phyloP scores from a whole-genome alignment of 2,113 vertebrate genomes.

The Maccullochella peelii region DNA sequence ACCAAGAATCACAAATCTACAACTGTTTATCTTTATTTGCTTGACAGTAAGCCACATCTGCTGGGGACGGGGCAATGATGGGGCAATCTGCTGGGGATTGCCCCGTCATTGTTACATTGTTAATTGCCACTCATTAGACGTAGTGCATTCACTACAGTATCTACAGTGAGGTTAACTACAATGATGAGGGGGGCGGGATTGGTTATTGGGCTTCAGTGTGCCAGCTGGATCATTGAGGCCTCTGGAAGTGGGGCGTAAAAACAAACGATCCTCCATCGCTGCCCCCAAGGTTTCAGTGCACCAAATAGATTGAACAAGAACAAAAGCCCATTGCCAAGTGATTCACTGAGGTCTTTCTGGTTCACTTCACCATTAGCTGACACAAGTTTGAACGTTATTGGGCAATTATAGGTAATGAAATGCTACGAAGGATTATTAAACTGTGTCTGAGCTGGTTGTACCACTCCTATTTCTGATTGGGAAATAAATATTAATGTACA shows the following conservation, averaged over 20 bases:
- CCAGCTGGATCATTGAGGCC: constrained; percentile 67
- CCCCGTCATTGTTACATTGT: constrained; percentile 4
- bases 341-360: constrained; percentile 74
- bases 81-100: no score
- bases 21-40: constrained; percentile 59
- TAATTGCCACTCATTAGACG: constrained; percentile 42
- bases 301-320: constrained; percentile 67
- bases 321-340: constrained; percentile 73
- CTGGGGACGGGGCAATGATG: no score
- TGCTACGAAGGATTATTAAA: constrained; percentile 64
- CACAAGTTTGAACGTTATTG: constrained; percentile 76
- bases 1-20: constrained; percentile 36
- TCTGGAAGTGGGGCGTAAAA: constrained; percentile 77
- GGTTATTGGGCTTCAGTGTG: constrained; percentile 45
- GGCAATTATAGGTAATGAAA: constrained; percentile 78
- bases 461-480: constrained; percentile 56
- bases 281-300: constrained; percentile 66
- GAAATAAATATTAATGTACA: constrained; percentile 62
- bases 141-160: not conserved
- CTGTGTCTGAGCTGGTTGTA: constrained; percentile 36
- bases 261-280: constrained; percentile 65
- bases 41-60: constrained; percentile 35
- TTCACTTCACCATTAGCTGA: constrained; percentile 77
- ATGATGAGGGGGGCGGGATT: constrained; percentile 15
- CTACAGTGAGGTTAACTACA: constrained; percentile 27